Evolutionary conservation across 2,113 vertebrate species (phyloP).

Genomic region (Nothobranchius kuhntae): DNA sequence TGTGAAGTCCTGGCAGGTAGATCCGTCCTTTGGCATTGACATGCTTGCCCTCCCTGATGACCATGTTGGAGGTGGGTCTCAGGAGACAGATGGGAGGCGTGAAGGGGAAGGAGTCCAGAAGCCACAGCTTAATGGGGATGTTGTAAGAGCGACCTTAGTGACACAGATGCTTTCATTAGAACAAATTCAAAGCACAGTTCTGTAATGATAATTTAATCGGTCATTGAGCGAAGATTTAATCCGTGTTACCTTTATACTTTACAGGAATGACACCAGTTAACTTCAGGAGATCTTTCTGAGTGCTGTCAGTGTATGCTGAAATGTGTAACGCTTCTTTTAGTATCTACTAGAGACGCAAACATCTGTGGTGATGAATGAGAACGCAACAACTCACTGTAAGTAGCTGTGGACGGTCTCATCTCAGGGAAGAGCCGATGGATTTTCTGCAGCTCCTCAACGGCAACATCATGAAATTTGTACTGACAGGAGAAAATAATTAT

Average conservation of each 20-base stretch:
- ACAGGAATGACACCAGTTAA: conserved; percentile 89
- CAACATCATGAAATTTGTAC: conserved; percentile 83
- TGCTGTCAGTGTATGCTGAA: conserved; percentile 90
- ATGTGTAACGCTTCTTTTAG: not conserved
- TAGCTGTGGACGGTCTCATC: conserved; percentile 56
- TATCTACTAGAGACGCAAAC: not conserved
- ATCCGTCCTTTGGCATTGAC: conserved; percentile 89
- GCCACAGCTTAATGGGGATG: conserved; percentile 90
- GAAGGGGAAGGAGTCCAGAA: conserved; percentile 95
- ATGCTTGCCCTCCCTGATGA: conserved; percentile 89
- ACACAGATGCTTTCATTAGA: conserved; percentile 2
- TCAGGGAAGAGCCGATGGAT: conserved; percentile 61
- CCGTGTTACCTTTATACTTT: conserved; percentile 84
- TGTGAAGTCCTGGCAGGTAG: conserved; percentile 88
- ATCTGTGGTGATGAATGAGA: not conserved
- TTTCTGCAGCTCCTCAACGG: conserved; percentile 78
- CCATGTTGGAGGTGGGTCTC: conserved; percentile 89
- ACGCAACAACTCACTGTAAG: conserved; percentile 73
- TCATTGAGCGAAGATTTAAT: not conserved
- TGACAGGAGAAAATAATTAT: conserved; percentile 20
- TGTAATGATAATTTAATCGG: not conserved
- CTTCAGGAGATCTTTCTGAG: conserved; percentile 92
- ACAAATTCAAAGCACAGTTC: not conserved
- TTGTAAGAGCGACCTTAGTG: conserved; percentile 87
- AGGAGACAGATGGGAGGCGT: conserved; percentile 93